Base-by-base conservation (phyloP, 1,140 invertebrate species). In the Neodiprion pinetum region DNA sequence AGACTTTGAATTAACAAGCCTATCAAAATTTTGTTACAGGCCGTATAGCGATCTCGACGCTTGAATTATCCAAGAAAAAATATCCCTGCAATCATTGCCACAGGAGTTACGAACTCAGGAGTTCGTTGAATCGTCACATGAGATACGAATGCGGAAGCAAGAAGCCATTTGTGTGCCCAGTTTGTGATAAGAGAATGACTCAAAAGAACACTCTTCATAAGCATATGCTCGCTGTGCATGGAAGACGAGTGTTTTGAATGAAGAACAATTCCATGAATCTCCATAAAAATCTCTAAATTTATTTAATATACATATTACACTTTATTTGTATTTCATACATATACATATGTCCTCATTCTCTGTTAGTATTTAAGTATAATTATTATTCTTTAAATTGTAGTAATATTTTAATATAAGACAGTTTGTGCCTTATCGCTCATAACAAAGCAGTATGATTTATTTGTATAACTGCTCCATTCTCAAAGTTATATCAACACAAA, bases 121-220 rank as follows among this genome's bases (percentile, higher is more conserved):
- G 90, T 79, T 92, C 92, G 77, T 86, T 93, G 53, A 91, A 90
- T 77, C 89, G 91, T 47, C 92, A 93, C 84, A 82, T 90, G 53
- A 89, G 89, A 75, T 90, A 91, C 77, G 91, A 93, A 81, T 93
- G 92, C 81, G 91, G 91, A 10, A 89, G 89, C 80, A 88, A 90
- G 75, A 91, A 91, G 53, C 89, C 90, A 81, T 92, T 91, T 83
- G 87, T 88, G 74, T 93, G 91, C 78, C 89, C 89, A 12, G 85
- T 90, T 80, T 93, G 92, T 88, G 80, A 89, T 79, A 78, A 85
- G 86, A 84, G 89, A 90, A 79, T 90, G 87, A 81, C 88, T 86
- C 81, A 91, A 48, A 84, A 76, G 71, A 80, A 72, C 70, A 80
- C 71, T 50, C 68, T 77, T 21, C 78, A 78, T 23, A 80, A 79